Evolutionary conservation across 2,888 invertebrate species (phyloP).

Genomic region (Protonemura montana): DNA sequence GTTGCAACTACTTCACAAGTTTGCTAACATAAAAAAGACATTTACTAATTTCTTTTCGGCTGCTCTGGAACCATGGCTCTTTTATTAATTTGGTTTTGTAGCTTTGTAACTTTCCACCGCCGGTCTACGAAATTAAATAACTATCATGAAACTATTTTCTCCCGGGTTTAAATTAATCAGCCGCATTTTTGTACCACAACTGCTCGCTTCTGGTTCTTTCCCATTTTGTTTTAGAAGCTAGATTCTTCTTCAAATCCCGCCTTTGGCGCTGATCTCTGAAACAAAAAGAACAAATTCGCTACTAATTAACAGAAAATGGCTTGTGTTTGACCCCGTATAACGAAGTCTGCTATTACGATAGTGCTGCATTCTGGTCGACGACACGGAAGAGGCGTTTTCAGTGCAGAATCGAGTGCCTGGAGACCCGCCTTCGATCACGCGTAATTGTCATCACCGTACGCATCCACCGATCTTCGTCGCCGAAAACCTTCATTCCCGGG

Average conservation of each 20-base stretch:
- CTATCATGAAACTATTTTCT: not conserved
- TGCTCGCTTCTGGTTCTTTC: not conserved
- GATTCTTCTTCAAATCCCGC: not conserved
- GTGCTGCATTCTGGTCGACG: not conserved
- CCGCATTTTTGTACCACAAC: not conserved
- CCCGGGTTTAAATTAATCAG: not conserved
- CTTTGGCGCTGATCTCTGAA: not conserved
- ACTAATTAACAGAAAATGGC: not conserved
- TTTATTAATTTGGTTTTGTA: not conserved
- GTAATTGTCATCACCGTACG: not conserved
- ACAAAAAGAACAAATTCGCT: not conserved
- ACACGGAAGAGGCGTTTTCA: not conserved
- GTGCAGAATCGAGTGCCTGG: not conserved
- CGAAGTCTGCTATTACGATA: not conserved
- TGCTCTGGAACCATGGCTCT: not conserved
- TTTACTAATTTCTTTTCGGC: not conserved
- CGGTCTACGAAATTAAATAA: not conserved
- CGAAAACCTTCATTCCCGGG: not conserved
- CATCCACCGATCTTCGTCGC: not conserved
- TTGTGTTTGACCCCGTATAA: not conserved
- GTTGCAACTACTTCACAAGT: not conserved
- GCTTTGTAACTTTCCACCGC: not conserved
- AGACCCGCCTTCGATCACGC: not conserved
- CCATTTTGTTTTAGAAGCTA: not conserved
- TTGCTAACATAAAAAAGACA: not conserved